A percentile compares a stretch with the other conserved stretches of the same genome.
These are phyloP conservation scores for Pararge aegeria DNA, from an alignment of 1,140 invertebrate genomes.

Conservation along the genomic window DNA sequence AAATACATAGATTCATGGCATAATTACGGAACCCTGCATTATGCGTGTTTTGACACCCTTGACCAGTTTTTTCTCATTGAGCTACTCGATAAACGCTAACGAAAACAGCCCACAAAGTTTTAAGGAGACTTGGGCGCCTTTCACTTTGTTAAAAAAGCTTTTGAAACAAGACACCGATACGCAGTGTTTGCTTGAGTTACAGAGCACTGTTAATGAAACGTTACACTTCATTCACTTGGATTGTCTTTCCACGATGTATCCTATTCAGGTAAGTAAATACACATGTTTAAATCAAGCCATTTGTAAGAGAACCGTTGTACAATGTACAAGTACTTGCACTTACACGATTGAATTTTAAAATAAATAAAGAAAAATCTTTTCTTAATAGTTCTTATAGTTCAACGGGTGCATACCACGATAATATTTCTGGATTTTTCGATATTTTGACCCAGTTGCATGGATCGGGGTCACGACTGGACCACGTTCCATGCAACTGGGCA, in stretches of 20 bases:
- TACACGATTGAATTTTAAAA: too few species aligned
- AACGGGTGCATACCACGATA: too few species aligned
- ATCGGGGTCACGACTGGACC: too few species aligned
- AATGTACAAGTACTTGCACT: too few species aligned
- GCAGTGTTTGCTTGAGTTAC: constrained; percentile 49
- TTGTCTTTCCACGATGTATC: constrained; percentile 9
- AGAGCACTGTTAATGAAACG: constrained; percentile 55
- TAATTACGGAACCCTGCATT: not conserved
- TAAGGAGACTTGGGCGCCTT: constrained; percentile 60
- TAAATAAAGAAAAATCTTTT: too few species aligned
- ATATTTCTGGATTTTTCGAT: too few species aligned
- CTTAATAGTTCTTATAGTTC: too few species aligned
- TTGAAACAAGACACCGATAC: constrained; percentile 65
- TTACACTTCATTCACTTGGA: constrained; percentile 59
- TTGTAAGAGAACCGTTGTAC: too few species aligned
- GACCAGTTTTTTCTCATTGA: constrained; percentile 40
- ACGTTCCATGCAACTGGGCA: too few species aligned
- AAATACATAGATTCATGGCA: too few species aligned
- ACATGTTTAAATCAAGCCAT: not conserved
- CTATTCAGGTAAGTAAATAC: constrained; percentile 7
- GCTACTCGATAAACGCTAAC: constrained; percentile 49
- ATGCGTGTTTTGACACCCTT: constrained; percentile 1
- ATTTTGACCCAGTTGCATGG: too few species aligned
- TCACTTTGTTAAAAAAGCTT: constrained; percentile 57
- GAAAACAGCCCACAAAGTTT: constrained; percentile 62